phyloP scores from a whole-genome alignment of 2,797 vertebrate species.

The Petrocephalus schoutedeni region DNA sequence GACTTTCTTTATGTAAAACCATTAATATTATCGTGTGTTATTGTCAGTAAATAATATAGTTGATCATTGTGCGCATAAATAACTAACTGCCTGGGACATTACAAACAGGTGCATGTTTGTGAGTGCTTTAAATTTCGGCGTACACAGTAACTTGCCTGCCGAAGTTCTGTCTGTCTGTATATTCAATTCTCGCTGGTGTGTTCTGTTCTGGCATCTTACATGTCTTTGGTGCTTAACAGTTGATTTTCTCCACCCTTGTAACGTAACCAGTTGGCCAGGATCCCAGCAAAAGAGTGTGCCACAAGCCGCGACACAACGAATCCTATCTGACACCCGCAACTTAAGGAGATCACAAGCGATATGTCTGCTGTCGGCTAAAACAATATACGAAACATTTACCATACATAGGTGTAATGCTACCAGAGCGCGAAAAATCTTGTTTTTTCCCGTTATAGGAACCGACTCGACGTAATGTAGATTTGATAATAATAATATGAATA shows the following conservation, averaged over 20 bases:
- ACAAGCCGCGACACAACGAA: not conserved
- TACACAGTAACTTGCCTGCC: not conserved
- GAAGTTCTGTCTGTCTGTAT: not conserved
- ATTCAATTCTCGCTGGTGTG: not conserved
- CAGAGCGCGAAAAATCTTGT: not conserved
- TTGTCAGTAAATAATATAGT: not conserved
- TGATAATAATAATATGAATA: not conserved
- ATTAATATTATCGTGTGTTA: not conserved
- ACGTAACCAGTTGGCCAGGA: not conserved
- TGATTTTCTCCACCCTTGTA: not conserved
- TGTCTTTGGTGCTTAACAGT: not conserved
- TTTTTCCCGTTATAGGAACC: not conserved
- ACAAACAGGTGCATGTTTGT: not conserved
- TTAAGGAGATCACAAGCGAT: not conserved
- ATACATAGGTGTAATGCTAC: not conserved
- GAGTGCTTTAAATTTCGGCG: slow-evolving; percentile 1
- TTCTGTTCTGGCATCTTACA: not conserved
- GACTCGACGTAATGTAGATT: not conserved
- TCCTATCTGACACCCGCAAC: not conserved
- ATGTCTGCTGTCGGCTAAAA: not conserved
- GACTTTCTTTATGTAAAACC: not conserved
- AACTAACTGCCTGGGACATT: not conserved
- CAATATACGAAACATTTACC: not conserved
- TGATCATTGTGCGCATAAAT: not conserved
- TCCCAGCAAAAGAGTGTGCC: not conserved